These are phyloP conservation scores for Cabera pusaria DNA, from an alignment of 2,888 invertebrate genomes.

Conservation along the genomic window DNA sequence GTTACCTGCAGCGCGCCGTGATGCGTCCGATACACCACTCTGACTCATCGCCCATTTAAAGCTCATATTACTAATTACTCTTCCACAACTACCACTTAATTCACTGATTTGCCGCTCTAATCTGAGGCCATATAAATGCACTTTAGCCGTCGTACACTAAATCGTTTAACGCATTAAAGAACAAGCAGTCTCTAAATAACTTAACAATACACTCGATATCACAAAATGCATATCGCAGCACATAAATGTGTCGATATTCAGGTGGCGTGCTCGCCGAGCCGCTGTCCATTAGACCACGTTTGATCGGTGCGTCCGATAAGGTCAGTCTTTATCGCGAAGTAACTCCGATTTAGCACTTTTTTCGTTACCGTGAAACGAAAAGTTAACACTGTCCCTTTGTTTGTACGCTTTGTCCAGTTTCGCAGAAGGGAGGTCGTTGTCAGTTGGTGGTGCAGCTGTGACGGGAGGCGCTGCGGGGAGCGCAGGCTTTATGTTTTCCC, in stretches of 20 bases:
- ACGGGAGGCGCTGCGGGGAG: slow-evolving; percentile 46
- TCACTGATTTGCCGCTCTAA: slow-evolving; percentile 35
- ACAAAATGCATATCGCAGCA: slow-evolving; percentile 69
- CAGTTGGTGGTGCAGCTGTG: slow-evolving; percentile 48
- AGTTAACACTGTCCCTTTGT: slow-evolving; percentile 72
- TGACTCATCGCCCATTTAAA: slow-evolving; percentile 48
- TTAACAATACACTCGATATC: slow-evolving; percentile 74
- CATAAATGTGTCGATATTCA: slow-evolving; percentile 52
- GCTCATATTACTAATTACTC: slow-evolving; percentile 46
- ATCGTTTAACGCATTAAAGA: slow-evolving; percentile 47
- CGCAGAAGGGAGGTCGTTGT: slow-evolving; percentile 72
- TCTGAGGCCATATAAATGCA: slow-evolving; percentile 56
- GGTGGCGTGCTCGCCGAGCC: slow-evolving; percentile 50
- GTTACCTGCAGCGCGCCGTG: slow-evolving; percentile 58
- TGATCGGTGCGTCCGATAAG: slow-evolving; percentile 46
- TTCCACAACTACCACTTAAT: too few species aligned
- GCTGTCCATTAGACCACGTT: slow-evolving; percentile 62
- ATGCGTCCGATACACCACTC: slow-evolving; percentile 42
- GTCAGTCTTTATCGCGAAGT: slow-evolving; percentile 79
- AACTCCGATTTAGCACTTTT: slow-evolving; percentile 81
- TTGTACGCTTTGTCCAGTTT: slow-evolving; percentile 79
- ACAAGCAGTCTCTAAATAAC: slow-evolving; percentile 59
- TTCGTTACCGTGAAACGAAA: slow-evolving; percentile 74
- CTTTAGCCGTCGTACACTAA: slow-evolving; percentile 39
- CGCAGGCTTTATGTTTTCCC: slow-evolving; percentile 63